Evolutionary conservation across 2,888 invertebrate genomes (phyloP).

Genomic region (Rotaria magnacalcarata): DNA sequence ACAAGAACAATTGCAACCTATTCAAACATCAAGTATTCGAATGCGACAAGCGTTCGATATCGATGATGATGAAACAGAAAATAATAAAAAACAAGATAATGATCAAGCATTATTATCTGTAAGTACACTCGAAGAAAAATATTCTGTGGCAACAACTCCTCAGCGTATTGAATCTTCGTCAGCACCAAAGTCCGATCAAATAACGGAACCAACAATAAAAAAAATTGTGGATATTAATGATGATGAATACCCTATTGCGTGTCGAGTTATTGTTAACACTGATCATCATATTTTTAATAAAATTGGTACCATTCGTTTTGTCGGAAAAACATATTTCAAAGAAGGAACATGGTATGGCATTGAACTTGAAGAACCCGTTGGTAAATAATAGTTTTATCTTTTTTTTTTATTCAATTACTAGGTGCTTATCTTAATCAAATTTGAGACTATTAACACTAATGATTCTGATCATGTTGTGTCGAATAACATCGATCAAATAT

Average conservation of each 20-base stretch:
- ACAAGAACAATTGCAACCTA: background rate
- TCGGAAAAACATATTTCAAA: conserved; percentile 40
- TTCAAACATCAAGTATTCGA: background rate
- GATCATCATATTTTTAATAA: conserved; percentile 26
- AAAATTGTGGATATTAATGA: background rate
- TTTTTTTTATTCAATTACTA: background rate
- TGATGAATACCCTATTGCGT: background rate
- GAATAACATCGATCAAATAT: no score
- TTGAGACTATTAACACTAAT: no score
- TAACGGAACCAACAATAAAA: background rate
- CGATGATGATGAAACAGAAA: background rate
- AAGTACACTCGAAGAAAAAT: conserved; percentile 18
- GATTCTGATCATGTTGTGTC: no score
- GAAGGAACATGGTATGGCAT: conserved; percentile 67
- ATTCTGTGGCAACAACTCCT: background rate
- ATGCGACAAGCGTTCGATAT: background rate
- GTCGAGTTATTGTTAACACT: conserved; percentile 40
- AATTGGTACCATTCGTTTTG: conserved; percentile 33
- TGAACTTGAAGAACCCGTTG: conserved; percentile 64
- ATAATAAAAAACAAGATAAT: background rate
- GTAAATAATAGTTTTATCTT: conserved; percentile 55
- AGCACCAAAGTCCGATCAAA: background rate
- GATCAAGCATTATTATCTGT: background rate
- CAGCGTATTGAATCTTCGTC: background rate
- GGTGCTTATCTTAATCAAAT: no score